Base-by-base conservation (phyloP, 2,888 invertebrate genomes). In the Drosophila setosimentum region DNA sequence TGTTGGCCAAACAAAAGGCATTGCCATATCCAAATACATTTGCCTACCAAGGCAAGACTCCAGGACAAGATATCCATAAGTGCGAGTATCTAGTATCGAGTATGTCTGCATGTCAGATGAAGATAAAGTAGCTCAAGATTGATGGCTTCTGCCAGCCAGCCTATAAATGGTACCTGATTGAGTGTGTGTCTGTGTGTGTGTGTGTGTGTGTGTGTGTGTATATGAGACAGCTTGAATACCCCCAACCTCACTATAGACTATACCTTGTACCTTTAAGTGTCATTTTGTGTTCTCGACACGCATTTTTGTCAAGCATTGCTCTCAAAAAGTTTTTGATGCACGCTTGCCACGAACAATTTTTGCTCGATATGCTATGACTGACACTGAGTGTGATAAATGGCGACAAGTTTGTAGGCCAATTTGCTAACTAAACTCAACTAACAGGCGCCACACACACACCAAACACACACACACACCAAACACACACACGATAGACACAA, bases 341-440 rank as follows among this genome's bases (percentile, higher is more conserved):
- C 40, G 57, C 74, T 73, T 62, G 62, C 61, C 66, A 65, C 10
- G 21, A 30, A 72, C 65, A 82, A 82, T 70, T 65, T 68, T 57
- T 65, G 67, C 67, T 66, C 72, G 76, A 76, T 83, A 63, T 68
- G 78, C 57, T n/a, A 33, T 32, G 27, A 8, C 75, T 91, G 87
- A 87, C 87, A 85, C 78, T 89, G 87, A 88, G 88, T 88, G 90
- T 86, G 87, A 88, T 88, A 88, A 90, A 88, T 88, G 90, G 86
- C 80, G 82, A 87, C 89, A 87, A 86, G 85, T 88, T 85, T 88
- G 87, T 90, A 86, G 85, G 90, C 90, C 90, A 85, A 85, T 86
- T 90, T 90, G 81, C 90, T 76, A 78, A 84, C 88, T 82, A 87
- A 84, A 84, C 66, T 75, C 59, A 73, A 80, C 80, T 76, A 79